A percentile compares a stretch with the other conserved stretches of the same genome.
Conservation (phyloP, 2,113 vertebrate genomes). For the Actenoides lindsayi region DNA sequence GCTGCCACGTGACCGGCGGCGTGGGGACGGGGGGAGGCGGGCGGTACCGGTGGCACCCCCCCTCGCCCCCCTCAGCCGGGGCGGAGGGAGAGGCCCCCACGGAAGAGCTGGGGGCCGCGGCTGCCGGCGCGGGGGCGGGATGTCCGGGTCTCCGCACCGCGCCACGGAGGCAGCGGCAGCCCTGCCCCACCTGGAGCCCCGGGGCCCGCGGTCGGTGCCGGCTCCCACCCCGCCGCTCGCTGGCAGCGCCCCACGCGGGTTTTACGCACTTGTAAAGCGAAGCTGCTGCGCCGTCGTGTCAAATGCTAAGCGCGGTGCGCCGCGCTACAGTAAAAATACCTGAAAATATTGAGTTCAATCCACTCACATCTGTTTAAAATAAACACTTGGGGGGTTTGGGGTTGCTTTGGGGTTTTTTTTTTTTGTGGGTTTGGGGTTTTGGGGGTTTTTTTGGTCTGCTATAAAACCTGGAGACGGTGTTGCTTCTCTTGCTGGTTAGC, state of each 20-base stretch:
- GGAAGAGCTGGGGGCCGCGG: background rate
- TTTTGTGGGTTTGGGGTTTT: too few species aligned
- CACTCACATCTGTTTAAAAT: constrained; percentile 68
- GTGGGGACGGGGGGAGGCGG: background rate
- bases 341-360: constrained; percentile 29
- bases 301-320: background rate
- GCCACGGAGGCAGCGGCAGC: background rate
- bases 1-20: background rate
- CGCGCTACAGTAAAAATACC: constrained; percentile 43
- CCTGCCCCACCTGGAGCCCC: background rate
- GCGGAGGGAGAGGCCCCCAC: background rate
- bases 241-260: background rate
- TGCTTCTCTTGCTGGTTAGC: background rate
- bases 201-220: background rate
- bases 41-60: background rate
- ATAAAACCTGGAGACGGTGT: constrained; percentile 13
- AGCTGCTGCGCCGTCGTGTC: background rate
- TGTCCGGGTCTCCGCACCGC: background rate
- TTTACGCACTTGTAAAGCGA: background rate
- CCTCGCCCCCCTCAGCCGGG: background rate
- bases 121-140: too few species aligned
- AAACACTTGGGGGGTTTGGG: background rate
- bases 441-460: background rate
- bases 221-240: background rate
- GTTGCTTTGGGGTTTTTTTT: background rate